Percentiles rank a stretch among this genome's conserved stretches.
Conservation (phyloP, 2,888 invertebrate genomes). For the Calameuta filiformis region DNA sequence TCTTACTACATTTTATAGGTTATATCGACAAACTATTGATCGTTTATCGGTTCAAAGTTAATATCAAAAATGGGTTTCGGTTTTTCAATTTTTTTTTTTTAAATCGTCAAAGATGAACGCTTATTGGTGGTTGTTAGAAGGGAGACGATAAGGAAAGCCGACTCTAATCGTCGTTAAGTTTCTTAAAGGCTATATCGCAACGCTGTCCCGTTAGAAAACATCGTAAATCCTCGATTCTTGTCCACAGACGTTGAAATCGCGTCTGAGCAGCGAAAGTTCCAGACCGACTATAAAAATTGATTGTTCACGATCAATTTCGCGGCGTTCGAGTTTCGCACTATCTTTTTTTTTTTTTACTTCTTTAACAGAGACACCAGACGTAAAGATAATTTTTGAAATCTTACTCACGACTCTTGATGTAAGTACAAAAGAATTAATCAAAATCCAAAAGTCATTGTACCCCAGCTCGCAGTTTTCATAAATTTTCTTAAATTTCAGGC, state of each 20-base stretch:
- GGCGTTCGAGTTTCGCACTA: background rate
- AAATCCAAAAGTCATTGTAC: background rate
- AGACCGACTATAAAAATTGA: background rate
- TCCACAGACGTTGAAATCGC: background rate
- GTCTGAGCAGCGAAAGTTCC: background rate
- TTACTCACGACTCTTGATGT: background rate
- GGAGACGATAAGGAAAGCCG: background rate
- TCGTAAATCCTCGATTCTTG: background rate
- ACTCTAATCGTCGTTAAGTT: background rate
- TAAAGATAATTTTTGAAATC: background rate
- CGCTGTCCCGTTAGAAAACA: background rate
- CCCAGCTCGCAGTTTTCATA: background rate
- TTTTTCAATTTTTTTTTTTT: background rate
- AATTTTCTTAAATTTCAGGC: background rate
- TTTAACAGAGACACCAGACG: background rate
- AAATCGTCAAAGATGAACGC: background rate
- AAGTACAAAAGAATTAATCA: background rate
- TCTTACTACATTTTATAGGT: background rate
- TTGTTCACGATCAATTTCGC: background rate
- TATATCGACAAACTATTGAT: background rate
- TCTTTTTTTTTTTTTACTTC: background rate
- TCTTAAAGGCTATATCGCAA: background rate
- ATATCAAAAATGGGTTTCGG: background rate
- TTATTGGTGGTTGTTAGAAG: background rate
- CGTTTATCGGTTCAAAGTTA: background rate